Evolutionary conservation across 2,888 invertebrate species (phyloP).

Genomic region (Athalia rosae): DNA sequence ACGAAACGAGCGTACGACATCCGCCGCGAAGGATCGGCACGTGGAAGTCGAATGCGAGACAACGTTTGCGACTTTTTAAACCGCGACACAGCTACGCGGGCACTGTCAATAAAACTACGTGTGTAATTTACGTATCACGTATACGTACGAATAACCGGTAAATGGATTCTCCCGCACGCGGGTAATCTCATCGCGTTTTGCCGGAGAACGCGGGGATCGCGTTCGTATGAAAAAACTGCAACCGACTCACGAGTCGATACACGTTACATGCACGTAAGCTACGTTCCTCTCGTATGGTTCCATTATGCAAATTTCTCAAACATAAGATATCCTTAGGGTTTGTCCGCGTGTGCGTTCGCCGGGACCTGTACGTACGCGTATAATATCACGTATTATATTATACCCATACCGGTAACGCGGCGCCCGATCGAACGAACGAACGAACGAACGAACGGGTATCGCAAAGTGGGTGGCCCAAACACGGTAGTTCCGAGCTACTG

Average conservation of each 20-base stretch:
- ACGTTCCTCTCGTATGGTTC: constrained; percentile 43
- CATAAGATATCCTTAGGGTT: constrained; percentile 43
- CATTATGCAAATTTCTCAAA: constrained; percentile 52
- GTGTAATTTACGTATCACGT: neutral
- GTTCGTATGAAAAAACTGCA: neutral
- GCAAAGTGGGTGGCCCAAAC: constrained; percentile 53
- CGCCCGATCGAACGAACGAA: constrained; percentile 14
- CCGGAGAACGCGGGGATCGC: neutral
- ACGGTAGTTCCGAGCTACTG: constrained; percentile 48
- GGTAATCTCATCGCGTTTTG: constrained; percentile 19
- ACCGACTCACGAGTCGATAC: constrained; percentile 15
- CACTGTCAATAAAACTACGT: neutral
- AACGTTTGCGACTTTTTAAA: too few relatives aligned
- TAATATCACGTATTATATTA: constrained; percentile 1
- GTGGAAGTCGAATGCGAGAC: too few relatives aligned
- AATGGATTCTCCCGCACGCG: constrained; percentile 22
- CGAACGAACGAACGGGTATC: constrained; percentile 24
- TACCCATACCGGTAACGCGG: neutral
- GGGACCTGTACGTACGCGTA: neutral
- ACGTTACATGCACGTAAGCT: constrained; percentile 24
- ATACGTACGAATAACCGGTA: constrained; percentile 30
- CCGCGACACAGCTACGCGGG: too few relatives aligned
- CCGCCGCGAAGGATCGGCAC: too few relatives aligned
- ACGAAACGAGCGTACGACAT: too few relatives aligned
- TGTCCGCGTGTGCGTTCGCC: constrained; percentile 1